Percentiles rank a stretch among this genome's conserved stretches.
phyloP scores from a whole-genome alignment of 2,888 invertebrate species.

The Dicyrtoma fusca region DNA sequence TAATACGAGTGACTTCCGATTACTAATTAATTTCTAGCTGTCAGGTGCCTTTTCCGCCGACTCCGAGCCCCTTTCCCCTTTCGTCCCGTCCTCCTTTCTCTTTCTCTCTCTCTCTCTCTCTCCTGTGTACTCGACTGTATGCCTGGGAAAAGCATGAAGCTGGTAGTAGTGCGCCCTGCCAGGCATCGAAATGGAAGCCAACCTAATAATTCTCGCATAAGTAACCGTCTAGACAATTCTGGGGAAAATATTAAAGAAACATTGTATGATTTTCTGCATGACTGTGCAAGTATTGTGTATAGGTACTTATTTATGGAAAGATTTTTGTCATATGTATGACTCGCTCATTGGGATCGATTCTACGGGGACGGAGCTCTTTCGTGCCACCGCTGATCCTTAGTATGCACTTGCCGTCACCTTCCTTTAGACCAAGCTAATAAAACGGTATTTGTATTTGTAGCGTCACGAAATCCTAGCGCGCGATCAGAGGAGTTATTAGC shows the following conservation, averaged over 20 bases:
- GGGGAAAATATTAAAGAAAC: neutral
- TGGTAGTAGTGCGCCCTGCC: neutral
- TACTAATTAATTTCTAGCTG: conserved; percentile 25
- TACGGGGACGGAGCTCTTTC: neutral
- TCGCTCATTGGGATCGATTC: conserved; percentile 1
- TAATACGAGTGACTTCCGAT: conserved; percentile 16
- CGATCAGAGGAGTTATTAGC: no score
- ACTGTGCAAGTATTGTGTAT: neutral
- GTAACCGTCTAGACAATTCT: neutral
- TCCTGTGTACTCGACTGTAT: neutral
- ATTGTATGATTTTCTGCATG: conserved; percentile 8
- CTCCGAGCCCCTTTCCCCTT: conserved; percentile 15
- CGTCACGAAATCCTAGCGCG: no score
- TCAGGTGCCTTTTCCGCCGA: conserved; percentile 21
- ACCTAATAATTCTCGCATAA: no score
- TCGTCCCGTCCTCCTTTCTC: neutral
- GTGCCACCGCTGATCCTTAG: neutral
- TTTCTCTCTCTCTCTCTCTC: neutral
- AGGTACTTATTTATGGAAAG: neutral
- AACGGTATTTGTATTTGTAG: no score
- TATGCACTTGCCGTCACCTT: no score
- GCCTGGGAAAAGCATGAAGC: neutral
- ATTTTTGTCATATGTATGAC: conserved; percentile 13
- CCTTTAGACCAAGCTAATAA: no score
- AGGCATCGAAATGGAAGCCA: neutral